Evolutionary conservation across 2,113 vertebrate species (phyloP).

Genomic region (Brachyistius frenatus): DNA sequence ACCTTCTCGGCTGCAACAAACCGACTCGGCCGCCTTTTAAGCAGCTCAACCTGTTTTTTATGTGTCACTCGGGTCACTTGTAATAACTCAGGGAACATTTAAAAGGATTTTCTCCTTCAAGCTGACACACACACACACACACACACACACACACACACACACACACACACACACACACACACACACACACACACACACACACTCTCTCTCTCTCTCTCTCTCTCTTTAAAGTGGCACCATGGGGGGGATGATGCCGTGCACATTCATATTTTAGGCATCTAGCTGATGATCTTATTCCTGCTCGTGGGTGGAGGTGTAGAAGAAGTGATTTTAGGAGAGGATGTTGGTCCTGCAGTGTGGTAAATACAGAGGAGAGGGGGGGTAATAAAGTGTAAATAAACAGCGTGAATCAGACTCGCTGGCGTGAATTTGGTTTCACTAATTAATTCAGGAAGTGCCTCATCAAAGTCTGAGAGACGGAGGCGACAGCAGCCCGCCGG

Average conservation of each 20-base stretch:
- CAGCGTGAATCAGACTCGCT: slow-evolving; percentile 30
- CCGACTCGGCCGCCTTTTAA: slow-evolving; percentile 6
- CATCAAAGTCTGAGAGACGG: slow-evolving; percentile 50
- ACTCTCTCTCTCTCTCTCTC: no score
- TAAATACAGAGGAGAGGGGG: neutral
- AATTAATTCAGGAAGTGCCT: slow-evolving; percentile 60
- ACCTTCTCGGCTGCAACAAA: no score
- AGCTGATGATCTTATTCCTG: slow-evolving; percentile 30
- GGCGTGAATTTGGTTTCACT: slow-evolving; percentile 30
- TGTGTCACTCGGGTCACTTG: slow-evolving; percentile 37
- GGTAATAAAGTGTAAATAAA: slow-evolving; percentile 29
- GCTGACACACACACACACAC: no score
- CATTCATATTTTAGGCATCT: slow-evolving; percentile 40
- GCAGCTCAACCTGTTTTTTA: slow-evolving; percentile 55
- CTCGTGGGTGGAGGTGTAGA: neutral
- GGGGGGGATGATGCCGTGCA: neutral
- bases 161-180: no score
- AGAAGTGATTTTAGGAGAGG: neutral
- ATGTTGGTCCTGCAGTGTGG: neutral
- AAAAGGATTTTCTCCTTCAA: no score
- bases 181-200: no score
- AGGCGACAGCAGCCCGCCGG: neutral
- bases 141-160: no score
- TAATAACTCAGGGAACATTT: neutral
- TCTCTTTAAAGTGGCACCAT: no score